Conservation (phyloP, 1,140 invertebrate species). For the Brachionus plicatilis region DNA sequence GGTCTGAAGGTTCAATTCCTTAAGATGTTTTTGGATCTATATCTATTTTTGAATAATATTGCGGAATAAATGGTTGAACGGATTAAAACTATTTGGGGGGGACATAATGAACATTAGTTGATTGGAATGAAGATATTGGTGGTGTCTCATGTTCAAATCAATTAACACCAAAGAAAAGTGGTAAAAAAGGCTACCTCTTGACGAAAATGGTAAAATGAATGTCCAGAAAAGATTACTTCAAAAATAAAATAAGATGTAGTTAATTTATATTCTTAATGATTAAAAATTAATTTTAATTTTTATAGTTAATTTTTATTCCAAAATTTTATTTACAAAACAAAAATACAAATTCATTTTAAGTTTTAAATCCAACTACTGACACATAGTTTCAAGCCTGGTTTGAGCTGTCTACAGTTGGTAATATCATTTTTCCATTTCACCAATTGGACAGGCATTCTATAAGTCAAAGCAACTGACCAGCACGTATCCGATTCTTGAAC, state of each 20-base stretch:
- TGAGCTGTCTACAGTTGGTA: background rate
- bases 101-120: too few relatives aligned
- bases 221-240: too few relatives aligned
- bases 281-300: background rate
- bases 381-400: background rate
- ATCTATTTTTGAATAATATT: too few relatives aligned
- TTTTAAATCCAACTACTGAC: slow-evolving; percentile 3
- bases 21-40: too few relatives aligned
- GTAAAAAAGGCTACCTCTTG: too few relatives aligned
- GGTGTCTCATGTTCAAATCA: too few relatives aligned
- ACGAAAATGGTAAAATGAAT: too few relatives aligned
- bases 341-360: background rate
- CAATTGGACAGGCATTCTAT: background rate
- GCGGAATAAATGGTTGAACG: too few relatives aligned
- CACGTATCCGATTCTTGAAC: background rate
- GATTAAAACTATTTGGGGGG: too few relatives aligned
- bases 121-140: too few relatives aligned
- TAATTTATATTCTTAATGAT: background rate
- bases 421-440: slow-evolving; percentile 16
- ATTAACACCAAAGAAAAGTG: too few relatives aligned
- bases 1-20: too few relatives aligned
- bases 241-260: background rate
- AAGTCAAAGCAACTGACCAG: background rate
- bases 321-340: slow-evolving; percentile 14
- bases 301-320: background rate